Evolutionary conservation across 2,888 invertebrate genomes (phyloP).

Genomic region (Hirtodrosophila histrioides): DNA sequence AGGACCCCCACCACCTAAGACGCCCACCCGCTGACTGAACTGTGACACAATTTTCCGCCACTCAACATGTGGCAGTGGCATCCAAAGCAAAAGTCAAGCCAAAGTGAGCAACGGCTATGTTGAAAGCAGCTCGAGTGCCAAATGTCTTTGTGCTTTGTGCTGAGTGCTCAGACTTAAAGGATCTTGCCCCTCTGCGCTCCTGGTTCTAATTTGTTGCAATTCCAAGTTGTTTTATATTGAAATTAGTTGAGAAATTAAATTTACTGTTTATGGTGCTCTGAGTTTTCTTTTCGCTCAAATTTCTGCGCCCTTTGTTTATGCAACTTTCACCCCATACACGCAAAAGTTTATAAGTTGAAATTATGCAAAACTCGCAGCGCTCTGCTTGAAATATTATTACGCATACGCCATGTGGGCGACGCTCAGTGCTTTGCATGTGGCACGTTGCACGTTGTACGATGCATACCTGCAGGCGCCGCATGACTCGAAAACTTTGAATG

Average conservation of each 20-base stretch:
- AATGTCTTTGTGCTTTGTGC: conserved; percentile 57
- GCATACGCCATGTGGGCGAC: conserved; percentile 61
- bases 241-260: conserved; percentile 70
- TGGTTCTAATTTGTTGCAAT: conserved; percentile 67
- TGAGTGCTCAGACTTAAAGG: conserved; percentile 13
- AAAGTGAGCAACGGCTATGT: conserved; percentile 59
- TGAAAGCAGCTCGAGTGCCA: conserved; percentile 66
- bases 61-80: conserved; percentile 71
- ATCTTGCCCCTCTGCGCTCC: not conserved
- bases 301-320: conserved; percentile 48
- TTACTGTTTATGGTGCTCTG: conserved; percentile 53
- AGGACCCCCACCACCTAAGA: not conserved
- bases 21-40: conserved; percentile 48
- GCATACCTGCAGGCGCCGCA: conserved; percentile 63
- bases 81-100: conserved; percentile 49
- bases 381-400: conserved; percentile 67
- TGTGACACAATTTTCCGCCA: conserved; percentile 74
- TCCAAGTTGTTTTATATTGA: conserved; percentile 59
- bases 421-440: conserved; percentile 32
- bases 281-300: conserved; percentile 22
- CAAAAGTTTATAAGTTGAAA: conserved; percentile 70
- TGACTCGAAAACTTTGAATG: conserved; percentile 51
- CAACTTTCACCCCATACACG: conserved; percentile 16
- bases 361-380: conserved; percentile 69
- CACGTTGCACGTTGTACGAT: conserved; percentile 40